Evolutionary conservation across 2,113 vertebrate species (phyloP).

Genomic region (Sorex fumeus): DNA sequence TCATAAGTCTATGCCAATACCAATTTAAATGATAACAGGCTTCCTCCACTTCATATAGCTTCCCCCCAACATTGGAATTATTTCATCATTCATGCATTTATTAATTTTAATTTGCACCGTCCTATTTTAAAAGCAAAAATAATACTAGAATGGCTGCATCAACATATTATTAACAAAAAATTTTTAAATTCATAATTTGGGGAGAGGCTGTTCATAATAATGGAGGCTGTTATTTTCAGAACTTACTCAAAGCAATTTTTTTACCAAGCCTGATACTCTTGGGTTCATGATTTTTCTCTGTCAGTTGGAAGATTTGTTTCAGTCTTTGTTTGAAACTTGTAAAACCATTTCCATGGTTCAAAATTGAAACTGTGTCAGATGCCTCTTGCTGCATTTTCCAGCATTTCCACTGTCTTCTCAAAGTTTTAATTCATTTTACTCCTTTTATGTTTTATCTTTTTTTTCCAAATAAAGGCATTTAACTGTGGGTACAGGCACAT

Average conservation of each 20-base stretch:
- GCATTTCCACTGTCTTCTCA: background rate
- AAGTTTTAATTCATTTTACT: background rate
- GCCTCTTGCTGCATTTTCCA: background rate
- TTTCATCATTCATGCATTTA: background rate
- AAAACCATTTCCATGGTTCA: background rate
- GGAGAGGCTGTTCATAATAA: background rate
- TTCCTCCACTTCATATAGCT: background rate
- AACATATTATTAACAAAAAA: background rate
- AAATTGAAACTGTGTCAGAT: background rate
- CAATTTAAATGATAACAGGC: background rate
- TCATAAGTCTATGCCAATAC: background rate
- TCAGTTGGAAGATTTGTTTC: background rate
- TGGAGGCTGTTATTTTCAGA: background rate
- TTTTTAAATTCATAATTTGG: too few relatives aligned
- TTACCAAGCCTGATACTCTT: background rate
- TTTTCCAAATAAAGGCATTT: background rate
- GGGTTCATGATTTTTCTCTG: slow-evolving; percentile 10
- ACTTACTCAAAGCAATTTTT: background rate
- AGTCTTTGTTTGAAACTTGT: background rate
- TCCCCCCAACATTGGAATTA: background rate
- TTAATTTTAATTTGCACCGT: background rate
- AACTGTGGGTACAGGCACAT: background rate
- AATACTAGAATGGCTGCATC: background rate
- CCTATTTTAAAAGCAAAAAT: background rate
- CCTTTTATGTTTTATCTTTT: background rate